phyloP scores from a whole-genome alignment of 2,797 vertebrate genomes.

The Urosaurus nigricauda region DNA sequence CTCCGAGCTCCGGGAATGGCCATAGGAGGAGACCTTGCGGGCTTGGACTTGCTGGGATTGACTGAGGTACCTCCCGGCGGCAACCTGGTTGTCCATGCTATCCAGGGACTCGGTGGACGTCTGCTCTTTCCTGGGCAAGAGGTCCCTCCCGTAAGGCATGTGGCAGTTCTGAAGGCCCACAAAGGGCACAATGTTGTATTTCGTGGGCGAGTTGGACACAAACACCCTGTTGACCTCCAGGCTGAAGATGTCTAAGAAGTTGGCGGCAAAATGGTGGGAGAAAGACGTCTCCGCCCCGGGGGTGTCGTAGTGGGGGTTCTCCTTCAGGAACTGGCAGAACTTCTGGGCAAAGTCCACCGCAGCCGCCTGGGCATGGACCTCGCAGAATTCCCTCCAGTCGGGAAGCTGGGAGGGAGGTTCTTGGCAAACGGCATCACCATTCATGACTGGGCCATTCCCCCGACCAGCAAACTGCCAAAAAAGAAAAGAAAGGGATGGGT shows the following conservation, averaged over 20 bases:
- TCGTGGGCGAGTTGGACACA: conserved; percentile 82
- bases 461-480: conserved; percentile 67
- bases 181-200: conserved; percentile 91
- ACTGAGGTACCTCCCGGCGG: conserved; percentile 70
- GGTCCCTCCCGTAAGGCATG: conserved; percentile 86
- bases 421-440: conserved; percentile 84
- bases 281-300: conserved; percentile 91
- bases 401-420: conserved; percentile 84
- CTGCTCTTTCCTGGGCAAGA: conserved; percentile 84
- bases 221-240: conserved; percentile 83
- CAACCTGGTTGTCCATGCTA: conserved; percentile 85
- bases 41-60: conserved; percentile 72
- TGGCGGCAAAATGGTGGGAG: conserved; percentile 92
- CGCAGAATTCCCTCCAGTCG: conserved; percentile 98
- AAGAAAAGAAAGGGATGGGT: background rate
- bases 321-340: conserved; percentile 93
- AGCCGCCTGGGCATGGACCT: conserved; percentile 92
- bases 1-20: conserved; percentile 95
- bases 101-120: conserved; percentile 89
- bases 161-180: conserved; percentile 91
- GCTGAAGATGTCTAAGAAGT: conserved; percentile 92
- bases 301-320: conserved; percentile 94
- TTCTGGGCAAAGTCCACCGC: conserved; percentile 94
- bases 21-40: conserved; percentile 86
- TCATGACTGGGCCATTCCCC: conserved; percentile 86